Base-by-base conservation (phyloP, 1,140 invertebrate genomes). In the Diabrotica virgifera region DNA sequence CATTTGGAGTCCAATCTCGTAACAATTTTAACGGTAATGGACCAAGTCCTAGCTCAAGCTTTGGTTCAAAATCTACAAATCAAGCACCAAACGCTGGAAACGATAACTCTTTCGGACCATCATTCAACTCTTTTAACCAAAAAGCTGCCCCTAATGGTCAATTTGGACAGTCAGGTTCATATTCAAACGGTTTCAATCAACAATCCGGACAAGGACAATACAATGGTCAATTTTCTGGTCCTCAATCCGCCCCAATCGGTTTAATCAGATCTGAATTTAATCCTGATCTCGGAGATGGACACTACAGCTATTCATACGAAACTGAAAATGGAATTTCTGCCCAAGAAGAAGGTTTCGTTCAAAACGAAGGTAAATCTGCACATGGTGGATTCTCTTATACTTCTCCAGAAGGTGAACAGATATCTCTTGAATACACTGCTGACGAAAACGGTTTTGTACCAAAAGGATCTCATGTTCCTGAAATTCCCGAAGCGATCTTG, bases 391-490 rank as follows among this genome's bases (percentile, higher is more conserved):
- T 81, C 68, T 81, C 80, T 13, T 86, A 85, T 70, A 82, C 80
- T 8, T 82, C 82, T 24, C 80, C 83, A 0, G 82, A 85, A 52
- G 83, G 83, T 13, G 74, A 80, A n/a, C 72, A 80, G n/a, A 80
- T 85, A 59, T 78, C 78, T 5, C 77, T 86, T 38, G 80, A 78
- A 6, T 86, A 86, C 69, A 82, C 82, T 14, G 85, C 85, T 7
- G 85, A 86, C 63, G 82, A 83, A 59, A 80, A 83, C 37, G 85
- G 85, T 11, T 86, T 85, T 73, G 79, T 79, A 61, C 77, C 84
- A 5, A 70, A 80, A 54, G 82, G 82, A 5, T 46, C 70, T 6
- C 80, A 82, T 70, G 72, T 85, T 7, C 83, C 83, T 0, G 82
- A 81, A 38, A 79, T 83, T 6, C 81, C 82, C 5, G 75, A 68